These are phyloP conservation scores for Poecilia picta DNA, from an alignment of 2,797 vertebrate species.

Conservation along the genomic window DNA sequence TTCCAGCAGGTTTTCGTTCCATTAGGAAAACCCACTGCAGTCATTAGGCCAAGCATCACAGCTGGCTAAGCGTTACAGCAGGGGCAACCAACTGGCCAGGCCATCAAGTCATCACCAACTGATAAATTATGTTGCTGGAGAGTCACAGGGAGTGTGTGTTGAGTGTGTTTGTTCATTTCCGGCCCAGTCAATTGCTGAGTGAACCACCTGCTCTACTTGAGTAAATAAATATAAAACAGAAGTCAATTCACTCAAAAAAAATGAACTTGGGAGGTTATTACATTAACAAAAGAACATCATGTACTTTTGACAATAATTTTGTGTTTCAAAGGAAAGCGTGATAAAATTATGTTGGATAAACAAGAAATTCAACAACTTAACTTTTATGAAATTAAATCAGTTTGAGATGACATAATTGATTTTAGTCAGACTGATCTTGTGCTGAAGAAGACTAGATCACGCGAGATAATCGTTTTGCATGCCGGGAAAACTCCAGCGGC, in stretches of 20 bases:
- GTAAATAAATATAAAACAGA: conserved; percentile 33
- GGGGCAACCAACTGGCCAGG: conserved; percentile 62
- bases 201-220: conserved; percentile 37
- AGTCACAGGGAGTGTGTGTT: conserved; percentile 14
- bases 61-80: conserved; percentile 70
- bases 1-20: conserved; percentile 63
- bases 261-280: no score
- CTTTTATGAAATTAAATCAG: no score
- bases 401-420: no score
- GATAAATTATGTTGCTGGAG: conserved; percentile 56
- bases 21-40: conserved; percentile 67
- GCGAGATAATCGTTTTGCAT: no score
- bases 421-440: no score
- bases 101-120: conserved; percentile 60
- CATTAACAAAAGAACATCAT: no score
- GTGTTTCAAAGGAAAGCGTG: no score
- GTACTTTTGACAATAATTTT: no score
- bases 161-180: conserved; percentile 38
- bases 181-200: conserved; percentile 22
- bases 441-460: no score
- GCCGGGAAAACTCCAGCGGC: no score
- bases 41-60: conserved; percentile 70
- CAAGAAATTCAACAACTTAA: no score
- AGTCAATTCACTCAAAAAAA: background rate
- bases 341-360: no score